Conservation (phyloP, 1,140 invertebrate genomes). For the Paralvinella palmiformis region DNA sequence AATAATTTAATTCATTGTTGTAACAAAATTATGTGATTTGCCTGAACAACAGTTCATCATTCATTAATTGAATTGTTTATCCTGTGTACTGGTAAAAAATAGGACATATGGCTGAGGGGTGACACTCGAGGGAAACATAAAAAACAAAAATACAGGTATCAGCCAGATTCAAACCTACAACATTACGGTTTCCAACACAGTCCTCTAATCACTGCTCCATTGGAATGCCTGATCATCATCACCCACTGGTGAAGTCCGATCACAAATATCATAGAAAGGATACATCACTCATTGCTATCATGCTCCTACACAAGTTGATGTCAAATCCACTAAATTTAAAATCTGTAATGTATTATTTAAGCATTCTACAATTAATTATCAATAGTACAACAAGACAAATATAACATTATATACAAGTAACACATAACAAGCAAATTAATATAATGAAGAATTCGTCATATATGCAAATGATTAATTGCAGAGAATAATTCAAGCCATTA, state of each 20-base stretch:
- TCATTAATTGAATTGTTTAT: too few species aligned
- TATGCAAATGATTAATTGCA: too few species aligned
- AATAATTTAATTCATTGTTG: background rate
- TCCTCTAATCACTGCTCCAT: background rate
- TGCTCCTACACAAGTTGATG: conserved; percentile 12
- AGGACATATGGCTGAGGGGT: background rate
- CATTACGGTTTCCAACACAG: background rate
- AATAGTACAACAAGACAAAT: background rate
- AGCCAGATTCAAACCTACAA: background rate
- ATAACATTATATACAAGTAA: too few species aligned
- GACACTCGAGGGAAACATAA: background rate
- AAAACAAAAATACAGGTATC: background rate
- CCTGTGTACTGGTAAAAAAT: background rate
- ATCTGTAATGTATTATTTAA: too few species aligned
- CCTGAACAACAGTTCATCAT: too few species aligned
- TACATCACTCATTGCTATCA: conserved; percentile 15
- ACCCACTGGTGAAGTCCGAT: too few species aligned
- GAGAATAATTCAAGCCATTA: background rate
- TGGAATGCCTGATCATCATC: background rate
- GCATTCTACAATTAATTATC: too few species aligned
- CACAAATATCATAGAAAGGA: conserved; percentile 5
- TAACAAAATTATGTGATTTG: background rate
- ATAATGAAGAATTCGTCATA: too few species aligned
- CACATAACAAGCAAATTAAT: too few species aligned
- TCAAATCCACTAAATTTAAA: conserved; percentile 16